Conservation (phyloP, 1,140 invertebrate genomes). For the Lethrus apterus region DNA sequence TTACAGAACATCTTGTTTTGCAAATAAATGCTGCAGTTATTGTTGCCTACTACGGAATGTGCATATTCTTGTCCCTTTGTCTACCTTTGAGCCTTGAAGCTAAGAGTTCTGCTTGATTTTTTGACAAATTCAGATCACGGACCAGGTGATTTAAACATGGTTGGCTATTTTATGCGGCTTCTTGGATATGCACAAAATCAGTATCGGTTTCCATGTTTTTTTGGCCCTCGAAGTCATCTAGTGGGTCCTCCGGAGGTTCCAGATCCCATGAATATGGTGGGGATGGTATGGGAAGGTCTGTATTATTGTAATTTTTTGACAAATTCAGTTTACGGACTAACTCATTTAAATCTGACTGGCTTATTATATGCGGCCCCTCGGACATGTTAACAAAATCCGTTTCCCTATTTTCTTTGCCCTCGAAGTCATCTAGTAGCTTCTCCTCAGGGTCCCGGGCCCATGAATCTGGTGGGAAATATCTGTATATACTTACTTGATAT, state of each 20-base stretch:
- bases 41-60: too few relatives aligned
- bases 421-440: too few relatives aligned
- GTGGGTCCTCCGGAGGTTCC: constrained; percentile 1
- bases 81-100: too few relatives aligned
- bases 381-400: not conserved
- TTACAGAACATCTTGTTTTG: constrained; percentile 35
- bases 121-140: too few relatives aligned
- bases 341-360: not conserved
- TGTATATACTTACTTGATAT: constrained; percentile 1
- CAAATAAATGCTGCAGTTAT: too few relatives aligned
- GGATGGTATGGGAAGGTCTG: not conserved
- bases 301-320: constrained; percentile 3
- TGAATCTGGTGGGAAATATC: too few relatives aligned
- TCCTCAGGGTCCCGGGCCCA: too few relatives aligned
- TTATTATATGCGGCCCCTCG: not conserved
- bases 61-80: too few relatives aligned
- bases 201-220: not conserved
- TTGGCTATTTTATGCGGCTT: too few relatives aligned
- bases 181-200: not conserved
- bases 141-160: too few relatives aligned
- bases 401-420: too few relatives aligned
- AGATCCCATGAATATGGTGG: constrained; percentile 1
- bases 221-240: constrained; percentile 3
- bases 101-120: too few relatives aligned
- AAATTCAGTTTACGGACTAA: not conserved